These are phyloP conservation scores for Pachymerium ferrugineum DNA, from an alignment of 2,888 invertebrate genomes.

Conservation along the genomic window DNA sequence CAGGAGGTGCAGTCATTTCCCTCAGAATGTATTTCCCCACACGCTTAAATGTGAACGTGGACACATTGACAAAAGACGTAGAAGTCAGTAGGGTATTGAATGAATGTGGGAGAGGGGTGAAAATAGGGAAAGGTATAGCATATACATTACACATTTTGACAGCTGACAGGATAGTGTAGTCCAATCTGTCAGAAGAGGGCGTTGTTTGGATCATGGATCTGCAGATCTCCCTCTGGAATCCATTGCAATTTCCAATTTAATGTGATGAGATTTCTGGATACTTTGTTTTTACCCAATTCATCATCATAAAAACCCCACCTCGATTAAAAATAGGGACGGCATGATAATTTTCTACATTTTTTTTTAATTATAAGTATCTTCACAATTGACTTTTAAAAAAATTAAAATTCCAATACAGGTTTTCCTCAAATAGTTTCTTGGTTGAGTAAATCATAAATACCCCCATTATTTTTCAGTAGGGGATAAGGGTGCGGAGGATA, in stretches of 20 bases:
- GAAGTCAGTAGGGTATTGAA: slow-evolving; percentile 24
- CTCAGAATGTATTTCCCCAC: too few species aligned
- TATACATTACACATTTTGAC: slow-evolving; percentile 27
- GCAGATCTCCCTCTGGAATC: slow-evolving; percentile 22
- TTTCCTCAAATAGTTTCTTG: background rate
- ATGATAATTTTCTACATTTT: too few species aligned
- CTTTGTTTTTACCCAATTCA: slow-evolving; percentile 20
- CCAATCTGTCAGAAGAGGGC: slow-evolving; percentile 25
- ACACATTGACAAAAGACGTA: slow-evolving; percentile 3
- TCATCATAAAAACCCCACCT: slow-evolving; percentile 20
- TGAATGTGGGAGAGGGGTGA: background rate
- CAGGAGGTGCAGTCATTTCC: too few species aligned
- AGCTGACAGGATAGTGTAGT: slow-evolving; percentile 24
- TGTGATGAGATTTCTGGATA: slow-evolving; percentile 23
- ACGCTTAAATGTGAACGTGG: background rate
- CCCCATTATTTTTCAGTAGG: slow-evolving; percentile 8
- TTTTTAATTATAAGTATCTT: too few species aligned
- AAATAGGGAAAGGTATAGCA: slow-evolving; percentile 9
- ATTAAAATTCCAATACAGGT: too few species aligned
- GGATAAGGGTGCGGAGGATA: background rate
- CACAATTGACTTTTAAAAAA: too few species aligned
- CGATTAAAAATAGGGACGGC: background rate
- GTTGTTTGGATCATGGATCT: slow-evolving; percentile 22
- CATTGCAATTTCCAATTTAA: slow-evolving; percentile 15
- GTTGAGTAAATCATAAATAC: slow-evolving; percentile 7